Conservation (phyloP, 2,888 invertebrate genomes). For the Drosophila helvetica region DNA sequence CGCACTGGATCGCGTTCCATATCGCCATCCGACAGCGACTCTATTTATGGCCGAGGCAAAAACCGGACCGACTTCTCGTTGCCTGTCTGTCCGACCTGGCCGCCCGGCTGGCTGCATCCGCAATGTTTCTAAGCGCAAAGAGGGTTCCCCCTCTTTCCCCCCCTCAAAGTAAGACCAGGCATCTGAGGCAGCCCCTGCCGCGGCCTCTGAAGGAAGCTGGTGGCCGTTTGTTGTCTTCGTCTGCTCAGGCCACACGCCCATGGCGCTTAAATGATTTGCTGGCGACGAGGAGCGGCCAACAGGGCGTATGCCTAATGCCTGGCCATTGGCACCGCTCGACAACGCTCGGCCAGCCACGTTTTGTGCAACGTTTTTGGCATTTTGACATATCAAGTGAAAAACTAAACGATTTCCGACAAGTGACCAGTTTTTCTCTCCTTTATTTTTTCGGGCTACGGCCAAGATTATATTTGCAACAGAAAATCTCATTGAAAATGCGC, state of each 20-base stretch:
- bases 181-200: slow-evolving; percentile 35
- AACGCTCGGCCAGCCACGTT: slow-evolving; percentile 23
- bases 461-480: slow-evolving; percentile 9
- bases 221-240: slow-evolving; percentile 51
- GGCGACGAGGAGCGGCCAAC: slow-evolving; percentile 60
- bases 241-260: slow-evolving; percentile 51
- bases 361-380: slow-evolving; percentile 52
- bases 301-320: slow-evolving; percentile 69
- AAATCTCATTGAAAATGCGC: slow-evolving; percentile 53
- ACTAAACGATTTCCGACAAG: slow-evolving; percentile 70
- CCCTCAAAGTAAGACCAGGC: slow-evolving; percentile 25
- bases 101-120: slow-evolving; percentile 61
- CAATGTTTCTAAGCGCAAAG: slow-evolving; percentile 68
- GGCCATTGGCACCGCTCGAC: slow-evolving; percentile 32
- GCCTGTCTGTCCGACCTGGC: slow-evolving; percentile 34
- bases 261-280: slow-evolving; percentile 74
- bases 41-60: slow-evolving; percentile 72
- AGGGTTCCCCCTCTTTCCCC: no score
- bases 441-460: slow-evolving; percentile 22
- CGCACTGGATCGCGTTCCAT: slow-evolving; percentile 53
- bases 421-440: slow-evolving; percentile 57
- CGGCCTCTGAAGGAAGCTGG: slow-evolving; percentile 68
- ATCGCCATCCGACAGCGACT: slow-evolving; percentile 49
- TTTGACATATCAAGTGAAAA: slow-evolving; percentile 77
- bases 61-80: slow-evolving; percentile 74